Evolutionary conservation across 53 echinoderm and acorn worm species (phyloP), one percentile per base, ranked within the genome.

Genomic region (Crossaster papposus): DNA sequence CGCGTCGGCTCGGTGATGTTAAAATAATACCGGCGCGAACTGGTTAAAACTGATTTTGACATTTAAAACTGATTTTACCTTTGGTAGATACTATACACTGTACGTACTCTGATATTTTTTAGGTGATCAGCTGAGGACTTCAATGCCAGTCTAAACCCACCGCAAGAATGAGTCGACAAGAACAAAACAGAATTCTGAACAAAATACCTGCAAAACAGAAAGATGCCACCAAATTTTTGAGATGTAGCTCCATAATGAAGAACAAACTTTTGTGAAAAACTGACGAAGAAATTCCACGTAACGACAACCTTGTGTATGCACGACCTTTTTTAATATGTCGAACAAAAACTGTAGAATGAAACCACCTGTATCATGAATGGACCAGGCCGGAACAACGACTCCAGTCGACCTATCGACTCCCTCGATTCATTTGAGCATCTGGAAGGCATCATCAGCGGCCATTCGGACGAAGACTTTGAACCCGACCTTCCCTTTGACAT

Each of bases 381-480:
- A 30, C 11, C 28, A 11, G 70, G 82, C 70, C 65, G 29, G 3
- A 23, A 84, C 52, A 58, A 34, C 35, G 72, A 72, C 31, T 71
- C 84, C 28, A 31, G 84, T 50, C 71, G 72, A 31, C 84, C 70
- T 8, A 52, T 37, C 51, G 72, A 72, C 72, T 88, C 82, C 28
- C 73, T 88, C 23, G 76, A 72, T 62, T 88, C 80, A 20, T 92
- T 92, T 81, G 92, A 92, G 77, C 72, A 88, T 15, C 20, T 81
- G 62, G 89, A 92, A 70, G 84, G 72, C 50, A 71, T 91, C 8
- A 38, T 89, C 82, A 92, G 74, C 52, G 72, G 80, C 81, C 90
- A 81, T 5, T 89, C 90, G 22, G 53, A 51, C 9, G 84, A 37
- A 4, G 84, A 53, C 28, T 44, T 51, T 51, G 70, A 72, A n/a